Base-by-base conservation (phyloP, 2,888 invertebrate genomes). In the Rhagium mordax region DNA sequence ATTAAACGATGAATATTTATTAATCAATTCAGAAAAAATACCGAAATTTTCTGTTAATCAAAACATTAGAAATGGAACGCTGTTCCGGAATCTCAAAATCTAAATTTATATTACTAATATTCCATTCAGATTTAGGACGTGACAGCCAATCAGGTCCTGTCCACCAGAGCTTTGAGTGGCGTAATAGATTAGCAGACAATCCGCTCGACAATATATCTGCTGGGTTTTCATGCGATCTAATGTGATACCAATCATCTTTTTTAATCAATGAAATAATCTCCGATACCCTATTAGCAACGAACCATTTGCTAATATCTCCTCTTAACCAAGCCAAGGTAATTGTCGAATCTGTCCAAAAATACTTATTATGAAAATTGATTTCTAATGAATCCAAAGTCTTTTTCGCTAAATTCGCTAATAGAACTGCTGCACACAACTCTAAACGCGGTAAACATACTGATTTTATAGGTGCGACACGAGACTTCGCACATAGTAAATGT, bases 1-100 rank as follows among this genome's bases (percentile, higher is more conserved):
- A 41, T 18, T 41, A 18, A 61, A 18, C 5, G 61, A 61, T 5
- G 61, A 61, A 41, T 61, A 61, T 61, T 61, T 61, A 41, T 18
- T 33, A 41, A 61, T 59, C 8, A 27, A 29, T 59, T n/a, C 24
- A 1, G 59, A 59, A 27, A 59, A 27, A 29, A 59, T 59, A 20
- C 18, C 41, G 7, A 61, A 16, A 10, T 61, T 3, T 0, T 61
- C 13, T 2, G 1, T 41, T 16, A n/a, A 21, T 41, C 7, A 5
- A 15, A 20, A 61, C 61, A 18, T 7, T 47, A 6, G 61, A 61
- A 33, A 18, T 5, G 0, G 47, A 20, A 10, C 61, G 41, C 13
- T 61, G 47, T 47, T 61, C 61, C 3, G 61, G 61, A 27, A 59
- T 29, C n/a, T 59, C 59, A 59, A 13, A 29, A 7, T 59, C 29